Evolutionary conservation across 2,113 vertebrate species (phyloP), one percentile per base, ranked within the genome.

Genomic region (Nothobranchius furzeri): DNA sequence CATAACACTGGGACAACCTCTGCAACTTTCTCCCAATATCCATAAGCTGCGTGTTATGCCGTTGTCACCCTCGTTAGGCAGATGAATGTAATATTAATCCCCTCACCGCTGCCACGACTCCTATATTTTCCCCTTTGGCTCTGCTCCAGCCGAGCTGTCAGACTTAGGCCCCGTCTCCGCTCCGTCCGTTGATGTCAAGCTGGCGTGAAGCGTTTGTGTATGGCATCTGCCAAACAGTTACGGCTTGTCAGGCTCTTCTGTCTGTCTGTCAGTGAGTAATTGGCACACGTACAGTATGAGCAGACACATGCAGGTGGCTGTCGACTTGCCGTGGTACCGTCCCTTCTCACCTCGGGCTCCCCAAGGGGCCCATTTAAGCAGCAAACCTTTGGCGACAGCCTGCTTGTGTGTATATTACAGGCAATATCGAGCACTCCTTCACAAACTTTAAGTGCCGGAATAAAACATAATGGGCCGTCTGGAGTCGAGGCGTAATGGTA

Each of bases 401-500:
- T 90, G 87, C 79, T 81, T 78, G 88, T 90, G 89, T 88, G 91
- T 90, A 87, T 85, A 91, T 93, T 93, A 91, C 85, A 87, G 88
- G 90, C 88, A 87, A 92, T 92, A 92, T 90, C 87, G 87, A 87
- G 85, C 78, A 74, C 85, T 89, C 87, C 85, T 90, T 87, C 81
- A 60, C 87, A 91, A 91, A 92, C 75, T 92, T 92, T 92, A 90
- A 91, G 90, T 91, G 88, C 85, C 80, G 59, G 72, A 91, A 92
- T 93, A 93, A 93, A 93, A 91, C 87, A 90, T 93, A 94, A 94
- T 92, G 92, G 91, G 89, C 84, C 82, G 88, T 93, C 92, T 93
- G 91, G 92, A 89, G 86, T 89, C 78, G 68, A 70, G 80, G 79
- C 71, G 54, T 86, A 89, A 90, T 84, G 80, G 82, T 78, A 52